Conservation (phyloP, 2,888 invertebrate species). For the Acanthococcus lagerstroemiae region DNA sequence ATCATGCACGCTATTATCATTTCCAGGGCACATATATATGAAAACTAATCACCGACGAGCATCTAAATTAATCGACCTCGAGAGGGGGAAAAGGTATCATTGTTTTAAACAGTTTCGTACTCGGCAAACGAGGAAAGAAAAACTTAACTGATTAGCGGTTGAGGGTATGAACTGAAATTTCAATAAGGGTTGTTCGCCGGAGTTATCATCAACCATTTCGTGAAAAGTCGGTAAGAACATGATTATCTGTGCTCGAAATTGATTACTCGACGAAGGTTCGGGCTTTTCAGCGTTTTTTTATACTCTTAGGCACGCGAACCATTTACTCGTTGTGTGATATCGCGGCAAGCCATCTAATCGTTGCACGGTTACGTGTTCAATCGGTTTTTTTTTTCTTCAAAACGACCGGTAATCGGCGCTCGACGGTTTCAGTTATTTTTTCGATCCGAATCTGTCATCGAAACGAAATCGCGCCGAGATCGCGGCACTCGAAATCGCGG, state of each 20-base stretch:
- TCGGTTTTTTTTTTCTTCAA: conserved; percentile 4
- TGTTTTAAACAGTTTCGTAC: conserved; percentile 9
- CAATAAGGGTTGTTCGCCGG: conserved; percentile 9
- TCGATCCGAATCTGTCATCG: background rate
- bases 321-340: conserved; percentile 12
- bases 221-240: conserved; percentile 20
- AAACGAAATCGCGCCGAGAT: no score
- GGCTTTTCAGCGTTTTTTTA: conserved; percentile 2
- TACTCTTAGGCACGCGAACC: conserved; percentile 21
- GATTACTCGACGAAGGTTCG: conserved; percentile 18
- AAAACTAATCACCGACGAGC: background rate
- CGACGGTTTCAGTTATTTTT: no score
- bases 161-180: conserved; percentile 10
- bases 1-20: background rate
- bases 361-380: conserved; percentile 22
- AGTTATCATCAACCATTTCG: conserved; percentile 10
- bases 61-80: background rate
- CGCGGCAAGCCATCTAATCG: conserved; percentile 22
- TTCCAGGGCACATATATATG: background rate
- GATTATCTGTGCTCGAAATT: conserved; percentile 26
- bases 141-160: conserved; percentile 16
- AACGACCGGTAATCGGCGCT: no score
- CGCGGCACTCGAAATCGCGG: no score
- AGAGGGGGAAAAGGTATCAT: background rate
- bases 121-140: background rate